Percentiles rank a stretch among this genome's conserved stretches.
phyloP scores from a whole-genome alignment of 2,113 vertebrate species.

The Chloropsis hardwickii region DNA sequence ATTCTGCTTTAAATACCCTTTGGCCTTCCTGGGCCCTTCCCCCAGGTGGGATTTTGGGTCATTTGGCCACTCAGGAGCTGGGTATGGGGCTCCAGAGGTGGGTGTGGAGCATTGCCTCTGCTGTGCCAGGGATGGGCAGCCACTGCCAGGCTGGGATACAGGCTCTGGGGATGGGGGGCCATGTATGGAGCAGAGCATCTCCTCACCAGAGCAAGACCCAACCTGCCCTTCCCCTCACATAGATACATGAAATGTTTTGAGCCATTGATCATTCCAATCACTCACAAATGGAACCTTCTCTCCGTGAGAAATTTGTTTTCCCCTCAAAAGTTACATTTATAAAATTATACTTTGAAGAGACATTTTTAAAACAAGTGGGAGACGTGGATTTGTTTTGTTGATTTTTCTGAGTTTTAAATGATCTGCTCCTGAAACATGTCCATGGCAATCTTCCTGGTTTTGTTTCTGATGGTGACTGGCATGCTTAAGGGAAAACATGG shows the following conservation, averaged over 20 bases:
- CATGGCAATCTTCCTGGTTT: neutral
- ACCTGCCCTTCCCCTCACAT: neutral
- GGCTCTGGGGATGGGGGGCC: accelerated
- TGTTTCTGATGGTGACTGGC: neutral
- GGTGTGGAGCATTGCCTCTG: neutral
- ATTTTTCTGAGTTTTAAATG: neutral
- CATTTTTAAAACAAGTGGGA: neutral
- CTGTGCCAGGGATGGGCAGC: neutral
- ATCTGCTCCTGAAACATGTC: neutral
- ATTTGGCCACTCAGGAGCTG: neutral
- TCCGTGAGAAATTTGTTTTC: neutral
- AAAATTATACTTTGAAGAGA: neutral
- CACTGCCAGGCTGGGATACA: neutral
- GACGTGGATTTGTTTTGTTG: neutral
- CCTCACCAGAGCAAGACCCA: neutral
- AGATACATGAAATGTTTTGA: neutral
- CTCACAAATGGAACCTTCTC: neutral
- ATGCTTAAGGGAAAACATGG: neutral
- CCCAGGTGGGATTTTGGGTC: neutral
- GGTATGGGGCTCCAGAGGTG: neutral
- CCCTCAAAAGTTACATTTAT: neutral
- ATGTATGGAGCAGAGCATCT: neutral
- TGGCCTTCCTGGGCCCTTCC: neutral
- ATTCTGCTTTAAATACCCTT: neutral
- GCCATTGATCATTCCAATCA: neutral